phyloP scores from a whole-genome alignment of 2,888 invertebrate species.

The Theristus sp. region DNA sequence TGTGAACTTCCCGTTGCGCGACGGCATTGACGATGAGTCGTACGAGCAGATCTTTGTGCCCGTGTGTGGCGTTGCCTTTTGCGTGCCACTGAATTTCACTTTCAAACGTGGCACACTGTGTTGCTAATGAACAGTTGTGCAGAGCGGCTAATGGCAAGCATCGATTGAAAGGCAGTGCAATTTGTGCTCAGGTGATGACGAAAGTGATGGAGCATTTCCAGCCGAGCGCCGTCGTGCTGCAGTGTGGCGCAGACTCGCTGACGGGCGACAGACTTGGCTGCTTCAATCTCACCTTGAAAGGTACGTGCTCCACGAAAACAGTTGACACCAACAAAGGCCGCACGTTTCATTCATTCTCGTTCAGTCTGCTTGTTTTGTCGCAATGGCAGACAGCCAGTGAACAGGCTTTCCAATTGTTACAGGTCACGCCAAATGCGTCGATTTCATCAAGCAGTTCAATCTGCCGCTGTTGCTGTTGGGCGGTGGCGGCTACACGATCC shows the following conservation, averaged over 20 bases:
- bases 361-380: too few species aligned
- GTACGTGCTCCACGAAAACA: too few species aligned
- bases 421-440: slow-evolving; percentile 54
- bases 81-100: too few species aligned
- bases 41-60: slow-evolving; percentile 85
- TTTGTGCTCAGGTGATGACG: slow-evolving; percentile 33
- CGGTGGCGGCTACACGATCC: slow-evolving; percentile 93
- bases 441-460: slow-evolving; percentile 89
- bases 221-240: slow-evolving; percentile 87
- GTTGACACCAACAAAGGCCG: too few species aligned
- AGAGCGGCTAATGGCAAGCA: too few species aligned
- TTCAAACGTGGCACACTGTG: too few species aligned
- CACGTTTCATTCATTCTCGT: too few species aligned
- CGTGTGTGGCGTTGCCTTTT: too few species aligned
- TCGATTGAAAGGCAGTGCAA: too few species aligned
- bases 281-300: slow-evolving; percentile 84
- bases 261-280: slow-evolving; percentile 91
- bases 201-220: slow-evolving; percentile 91
- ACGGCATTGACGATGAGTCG: slow-evolving; percentile 95
- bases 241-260: slow-evolving; percentile 94
- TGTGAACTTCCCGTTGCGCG: slow-evolving; percentile 87
- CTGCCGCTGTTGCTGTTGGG: slow-evolving; percentile 88
- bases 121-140: too few species aligned
- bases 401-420: too few species aligned
- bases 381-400: not conserved